phyloP scores from a whole-genome alignment of 2,797 vertebrate genomes.

The Coilia nasus region DNA sequence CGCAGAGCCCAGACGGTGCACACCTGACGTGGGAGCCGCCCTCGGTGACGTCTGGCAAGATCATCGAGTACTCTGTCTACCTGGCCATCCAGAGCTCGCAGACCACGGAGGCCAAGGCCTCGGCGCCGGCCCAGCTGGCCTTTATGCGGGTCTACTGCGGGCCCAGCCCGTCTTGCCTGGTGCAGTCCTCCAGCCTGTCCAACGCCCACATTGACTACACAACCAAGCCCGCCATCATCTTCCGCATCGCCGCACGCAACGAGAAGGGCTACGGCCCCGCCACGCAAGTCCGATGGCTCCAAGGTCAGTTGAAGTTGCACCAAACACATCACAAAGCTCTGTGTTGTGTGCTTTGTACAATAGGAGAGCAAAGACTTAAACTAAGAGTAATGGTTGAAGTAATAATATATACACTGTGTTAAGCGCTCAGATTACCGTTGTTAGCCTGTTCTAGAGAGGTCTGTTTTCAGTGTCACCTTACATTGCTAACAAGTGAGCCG shows the following conservation, averaged over 20 bases:
- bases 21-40: slow-evolving; percentile 97
- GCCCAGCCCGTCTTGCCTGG: slow-evolving; percentile 91
- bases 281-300: slow-evolving; percentile 96
- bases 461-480: too few species aligned
- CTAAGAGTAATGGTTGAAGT: too few species aligned
- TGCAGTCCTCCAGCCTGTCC: slow-evolving; percentile 89
- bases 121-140: slow-evolving; percentile 87
- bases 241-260: slow-evolving; percentile 94
- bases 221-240: slow-evolving; percentile 97
- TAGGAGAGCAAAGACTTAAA: neutral
- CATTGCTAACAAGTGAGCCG: too few species aligned
- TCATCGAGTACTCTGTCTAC: slow-evolving; percentile 94
- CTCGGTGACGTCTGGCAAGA: slow-evolving; percentile 91
- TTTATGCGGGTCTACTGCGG: slow-evolving; percentile 97
- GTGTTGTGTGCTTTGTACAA: neutral
- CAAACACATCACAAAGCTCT: neutral
- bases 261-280: slow-evolving; percentile 96
- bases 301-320: slow-evolving; percentile 74
- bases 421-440: too few species aligned
- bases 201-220: slow-evolving; percentile 96
- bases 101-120: slow-evolving; percentile 84
- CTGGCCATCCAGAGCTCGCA: slow-evolving; percentile 93
- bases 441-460: too few species aligned
- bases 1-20: slow-evolving; percentile 89
- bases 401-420: too few species aligned